Conservation (phyloP, 2,888 invertebrate species). For the Scelioninae gen. 2 region DNA sequence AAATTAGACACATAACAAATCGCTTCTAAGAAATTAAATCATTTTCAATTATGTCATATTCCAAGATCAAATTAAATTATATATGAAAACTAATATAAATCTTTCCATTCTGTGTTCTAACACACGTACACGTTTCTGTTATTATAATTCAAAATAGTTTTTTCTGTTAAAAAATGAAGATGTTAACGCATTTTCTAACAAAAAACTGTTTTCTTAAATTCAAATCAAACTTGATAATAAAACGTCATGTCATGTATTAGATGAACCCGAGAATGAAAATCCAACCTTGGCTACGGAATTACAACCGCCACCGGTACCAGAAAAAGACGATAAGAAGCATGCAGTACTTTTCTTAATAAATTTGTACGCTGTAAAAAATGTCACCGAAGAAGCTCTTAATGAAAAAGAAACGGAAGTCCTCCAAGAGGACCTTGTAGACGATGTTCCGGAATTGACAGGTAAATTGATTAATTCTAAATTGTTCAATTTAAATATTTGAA, state of each 20-base stretch:
- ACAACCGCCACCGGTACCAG: slow-evolving; percentile 65
- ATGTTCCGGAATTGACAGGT: slow-evolving; percentile 67
- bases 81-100: neutral
- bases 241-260: slow-evolving; percentile 20
- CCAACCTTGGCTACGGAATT: slow-evolving; percentile 64
- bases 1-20: neutral
- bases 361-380: slow-evolving; percentile 69
- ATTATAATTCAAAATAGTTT: neutral
- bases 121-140: too few species aligned
- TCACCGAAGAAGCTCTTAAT: slow-evolving; percentile 61
- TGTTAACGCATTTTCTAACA: neutral
- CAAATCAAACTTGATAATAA: neutral
- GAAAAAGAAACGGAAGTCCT: slow-evolving; percentile 65
- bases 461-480: slow-evolving; percentile 8
- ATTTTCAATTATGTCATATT: neutral
- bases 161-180: neutral
- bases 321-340: slow-evolving; percentile 56
- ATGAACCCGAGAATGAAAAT: slow-evolving; percentile 41
- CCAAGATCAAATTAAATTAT: neutral
- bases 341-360: slow-evolving; percentile 70
- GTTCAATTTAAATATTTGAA: neutral
- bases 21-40: neutral
- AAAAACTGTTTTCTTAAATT: neutral
- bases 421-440: slow-evolving; percentile 64
- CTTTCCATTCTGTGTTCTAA: too few species aligned